Evolutionary conservation across 1,140 invertebrate genomes (phyloP).

Genomic region (Oryctes rhinoceros): DNA sequence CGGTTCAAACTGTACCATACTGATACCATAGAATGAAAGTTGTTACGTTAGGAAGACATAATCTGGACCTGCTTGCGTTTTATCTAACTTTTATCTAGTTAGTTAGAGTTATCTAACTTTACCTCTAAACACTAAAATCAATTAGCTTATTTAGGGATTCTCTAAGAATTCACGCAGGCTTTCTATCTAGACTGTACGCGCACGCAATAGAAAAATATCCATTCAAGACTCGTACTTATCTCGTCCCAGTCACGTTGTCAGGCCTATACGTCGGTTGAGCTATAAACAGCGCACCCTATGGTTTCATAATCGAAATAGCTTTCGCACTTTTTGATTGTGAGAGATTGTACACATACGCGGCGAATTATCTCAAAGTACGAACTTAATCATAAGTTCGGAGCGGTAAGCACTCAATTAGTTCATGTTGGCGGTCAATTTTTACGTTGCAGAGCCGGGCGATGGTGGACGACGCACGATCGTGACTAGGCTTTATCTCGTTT

Average conservation of each 20-base stretch:
- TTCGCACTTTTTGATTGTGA: constrained; percentile 44
- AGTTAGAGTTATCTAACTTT: too few species aligned
- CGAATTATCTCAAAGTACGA: constrained; percentile 47
- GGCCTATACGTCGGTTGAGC: constrained; percentile 20
- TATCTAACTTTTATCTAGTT: too few species aligned
- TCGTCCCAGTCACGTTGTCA: constrained; percentile 14
- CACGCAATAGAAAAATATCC: constrained; percentile 39
- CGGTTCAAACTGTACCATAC: too few species aligned
- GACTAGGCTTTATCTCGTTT: constrained; percentile 11
- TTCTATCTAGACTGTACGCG: not conserved
- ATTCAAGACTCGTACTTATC: constrained; percentile 17
- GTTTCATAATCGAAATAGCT: constrained; percentile 47
- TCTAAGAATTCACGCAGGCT: not conserved
- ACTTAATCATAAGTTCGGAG: constrained; percentile 44
- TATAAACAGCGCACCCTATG: constrained; percentile 42
- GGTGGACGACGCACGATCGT: constrained; percentile 12
- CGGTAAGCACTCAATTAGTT: constrained; percentile 47
- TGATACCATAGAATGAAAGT: too few species aligned
- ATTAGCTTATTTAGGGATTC: too few species aligned
- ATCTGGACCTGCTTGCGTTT: too few species aligned
- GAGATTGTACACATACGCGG: constrained; percentile 39
- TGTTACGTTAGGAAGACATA: too few species aligned
- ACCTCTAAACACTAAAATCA: too few species aligned
- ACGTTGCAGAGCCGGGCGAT: not conserved
- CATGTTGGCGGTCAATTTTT: constrained; percentile 44